Evolutionary conservation across 1,140 invertebrate species (phyloP).

Genomic region (Radopholus similis): DNA sequence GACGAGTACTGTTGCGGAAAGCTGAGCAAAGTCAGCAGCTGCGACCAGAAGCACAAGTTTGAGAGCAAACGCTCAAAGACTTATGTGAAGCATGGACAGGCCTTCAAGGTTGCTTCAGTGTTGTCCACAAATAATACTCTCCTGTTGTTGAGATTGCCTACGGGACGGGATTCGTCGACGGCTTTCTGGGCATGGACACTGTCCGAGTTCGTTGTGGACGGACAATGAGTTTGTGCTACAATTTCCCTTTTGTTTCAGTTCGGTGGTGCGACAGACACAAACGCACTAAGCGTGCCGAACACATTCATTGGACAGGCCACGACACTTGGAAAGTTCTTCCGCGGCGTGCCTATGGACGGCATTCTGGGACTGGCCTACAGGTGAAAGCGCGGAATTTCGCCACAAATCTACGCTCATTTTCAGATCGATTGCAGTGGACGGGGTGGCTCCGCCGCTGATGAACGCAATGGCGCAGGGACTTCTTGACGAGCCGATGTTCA

Average conservation of each 20-base stretch:
- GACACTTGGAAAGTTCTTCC: neutral
- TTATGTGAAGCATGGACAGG: neutral
- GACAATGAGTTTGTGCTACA: neutral
- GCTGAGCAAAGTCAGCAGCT: conserved; percentile 1
- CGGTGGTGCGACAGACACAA: neutral
- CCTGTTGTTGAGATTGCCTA: conserved; percentile 8
- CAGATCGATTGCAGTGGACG: neutral
- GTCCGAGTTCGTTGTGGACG: neutral
- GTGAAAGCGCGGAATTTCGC: neutral
- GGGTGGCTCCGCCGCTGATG: neutral
- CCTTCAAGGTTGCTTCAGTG: too few species aligned
- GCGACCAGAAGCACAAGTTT: conserved; percentile 11
- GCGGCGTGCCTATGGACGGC: conserved; percentile 7
- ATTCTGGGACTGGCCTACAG: conserved; percentile 3
- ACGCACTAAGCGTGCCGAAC: conserved; percentile 12
- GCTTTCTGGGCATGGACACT: conserved; percentile 12
- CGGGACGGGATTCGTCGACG: conserved; percentile 8
- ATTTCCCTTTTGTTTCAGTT: neutral
- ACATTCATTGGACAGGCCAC: conserved; percentile 9
- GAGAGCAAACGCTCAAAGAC: neutral
- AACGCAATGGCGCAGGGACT: neutral
- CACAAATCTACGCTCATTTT: neutral
- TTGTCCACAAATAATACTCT: too few species aligned
- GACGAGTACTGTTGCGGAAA: conserved; percentile 19
- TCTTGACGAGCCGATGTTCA: neutral